Evolutionary conservation across 2,888 invertebrate species (phyloP).

Genomic region (Thera obeliscata): DNA sequence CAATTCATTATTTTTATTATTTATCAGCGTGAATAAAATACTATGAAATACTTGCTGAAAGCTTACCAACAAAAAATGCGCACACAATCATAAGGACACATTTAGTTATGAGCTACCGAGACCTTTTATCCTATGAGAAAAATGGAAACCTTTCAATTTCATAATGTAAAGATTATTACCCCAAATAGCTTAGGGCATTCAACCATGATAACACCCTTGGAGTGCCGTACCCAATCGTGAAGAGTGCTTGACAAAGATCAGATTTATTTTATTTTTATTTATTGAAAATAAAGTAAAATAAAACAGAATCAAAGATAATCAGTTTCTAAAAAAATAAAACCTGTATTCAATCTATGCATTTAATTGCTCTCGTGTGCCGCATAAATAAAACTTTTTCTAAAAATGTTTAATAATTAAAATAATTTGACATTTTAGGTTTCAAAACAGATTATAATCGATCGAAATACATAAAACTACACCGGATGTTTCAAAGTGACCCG

Average conservation of each 20-base stretch:
- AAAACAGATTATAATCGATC: too few relatives aligned
- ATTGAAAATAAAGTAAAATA: too few relatives aligned
- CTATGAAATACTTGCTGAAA: not conserved
- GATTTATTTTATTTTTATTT: too few relatives aligned
- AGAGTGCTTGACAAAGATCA: not conserved
- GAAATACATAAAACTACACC: too few relatives aligned
- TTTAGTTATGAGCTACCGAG: slow-evolving; percentile 10
- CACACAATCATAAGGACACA: slow-evolving; percentile 8
- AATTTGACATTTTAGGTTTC: too few relatives aligned
- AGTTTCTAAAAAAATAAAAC: too few relatives aligned
- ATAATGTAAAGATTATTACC: slow-evolving; percentile 42
- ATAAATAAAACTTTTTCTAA: too few relatives aligned
- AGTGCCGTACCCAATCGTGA: slow-evolving; percentile 31
- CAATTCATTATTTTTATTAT: too few relatives aligned
- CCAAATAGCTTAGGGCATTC: slow-evolving; percentile 44
- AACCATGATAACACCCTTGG: slow-evolving; percentile 43
- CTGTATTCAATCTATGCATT: too few relatives aligned
- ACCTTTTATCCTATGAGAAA: slow-evolving; percentile 9
- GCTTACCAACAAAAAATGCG: slow-evolving; percentile 14
- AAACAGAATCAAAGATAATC: not conserved
- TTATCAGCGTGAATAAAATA: not conserved
- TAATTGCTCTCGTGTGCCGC: too few relatives aligned
- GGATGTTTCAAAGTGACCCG: too few relatives aligned
- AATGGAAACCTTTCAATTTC: slow-evolving; percentile 19
- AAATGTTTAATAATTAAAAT: too few relatives aligned